Conservation (phyloP, 2,888 invertebrate genomes). For the Rotaria magnacalcarata region DNA sequence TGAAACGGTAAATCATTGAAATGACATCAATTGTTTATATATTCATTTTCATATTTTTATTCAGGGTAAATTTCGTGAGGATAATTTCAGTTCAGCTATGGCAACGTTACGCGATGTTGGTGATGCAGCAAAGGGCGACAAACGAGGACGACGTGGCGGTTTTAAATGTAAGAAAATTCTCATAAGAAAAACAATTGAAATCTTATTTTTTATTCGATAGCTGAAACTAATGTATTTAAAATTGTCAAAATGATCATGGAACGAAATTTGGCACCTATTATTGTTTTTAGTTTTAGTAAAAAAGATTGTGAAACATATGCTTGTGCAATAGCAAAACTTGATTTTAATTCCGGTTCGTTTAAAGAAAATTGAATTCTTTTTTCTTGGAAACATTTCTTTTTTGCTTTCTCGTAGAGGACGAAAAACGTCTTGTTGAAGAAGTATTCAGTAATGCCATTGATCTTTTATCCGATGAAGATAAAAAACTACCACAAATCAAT, state of each 20-base stretch:
- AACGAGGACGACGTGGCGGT: constrained; percentile 71
- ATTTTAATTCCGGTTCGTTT: constrained; percentile 69
- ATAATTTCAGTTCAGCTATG: constrained; percentile 97
- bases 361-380: background rate
- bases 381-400: constrained; percentile 39
- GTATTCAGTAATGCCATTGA: constrained; percentile 97
- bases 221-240: constrained; percentile 79
- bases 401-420: constrained; percentile 69
- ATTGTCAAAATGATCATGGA: constrained; percentile 99
- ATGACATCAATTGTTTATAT: constrained; percentile 58
- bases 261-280: constrained; percentile 90
- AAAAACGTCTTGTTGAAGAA: constrained; percentile 87
- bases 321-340: constrained; percentile 83
- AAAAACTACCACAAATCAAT: constrained; percentile 78
- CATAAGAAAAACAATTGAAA: no score
- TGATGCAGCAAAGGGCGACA: constrained; percentile 77
- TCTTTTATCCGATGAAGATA: constrained; percentile 85
- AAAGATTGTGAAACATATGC: constrained; percentile 96
- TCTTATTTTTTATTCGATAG: constrained; percentile 49
- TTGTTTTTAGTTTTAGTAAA: constrained; percentile 96
- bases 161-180: constrained; percentile 59
- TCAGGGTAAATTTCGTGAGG: constrained; percentile 86
- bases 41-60: constrained; percentile 25
- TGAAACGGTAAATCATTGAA: constrained; percentile 63
- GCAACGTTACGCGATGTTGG: constrained; percentile 72